Conservation (phyloP, 1,140 invertebrate genomes). For the Diachasmimorpha longicaudata region DNA sequence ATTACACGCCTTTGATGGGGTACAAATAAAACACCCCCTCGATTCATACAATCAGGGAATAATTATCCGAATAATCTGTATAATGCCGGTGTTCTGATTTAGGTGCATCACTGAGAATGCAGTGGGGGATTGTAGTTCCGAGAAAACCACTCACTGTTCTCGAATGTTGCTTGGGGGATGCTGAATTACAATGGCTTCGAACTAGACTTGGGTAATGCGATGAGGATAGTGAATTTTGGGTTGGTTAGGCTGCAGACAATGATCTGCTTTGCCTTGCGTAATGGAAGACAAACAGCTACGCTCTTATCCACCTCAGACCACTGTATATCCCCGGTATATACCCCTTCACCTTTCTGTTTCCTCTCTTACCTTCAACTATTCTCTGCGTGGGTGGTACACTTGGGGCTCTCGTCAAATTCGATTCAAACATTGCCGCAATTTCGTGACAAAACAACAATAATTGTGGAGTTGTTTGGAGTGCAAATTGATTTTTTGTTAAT, state of each 20-base stretch:
- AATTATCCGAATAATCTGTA: background rate
- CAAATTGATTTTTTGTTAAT: background rate
- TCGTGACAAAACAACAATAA: background rate
- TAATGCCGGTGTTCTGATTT: background rate
- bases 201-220: constrained; percentile 42
- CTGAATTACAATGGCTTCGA: constrained; percentile 45
- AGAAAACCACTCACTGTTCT: background rate
- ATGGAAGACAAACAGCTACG: constrained; percentile 54
- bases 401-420: background rate
- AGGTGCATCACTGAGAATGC: background rate
- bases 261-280: constrained; percentile 54
- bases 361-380: background rate
- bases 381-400: background rate
- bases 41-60: background rate
- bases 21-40: background rate
- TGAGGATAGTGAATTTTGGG: constrained; percentile 49
- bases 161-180: constrained; percentile 33
- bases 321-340: background rate
- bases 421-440: background rate
- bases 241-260: constrained; percentile 53
- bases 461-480: background rate
- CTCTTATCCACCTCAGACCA: constrained; percentile 38
- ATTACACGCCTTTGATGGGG: too few relatives aligned
- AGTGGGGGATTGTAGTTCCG: background rate
- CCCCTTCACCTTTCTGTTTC: background rate